Base-by-base conservation (phyloP, 2,888 invertebrate species). In the Trypoxylon attenuatum region DNA sequence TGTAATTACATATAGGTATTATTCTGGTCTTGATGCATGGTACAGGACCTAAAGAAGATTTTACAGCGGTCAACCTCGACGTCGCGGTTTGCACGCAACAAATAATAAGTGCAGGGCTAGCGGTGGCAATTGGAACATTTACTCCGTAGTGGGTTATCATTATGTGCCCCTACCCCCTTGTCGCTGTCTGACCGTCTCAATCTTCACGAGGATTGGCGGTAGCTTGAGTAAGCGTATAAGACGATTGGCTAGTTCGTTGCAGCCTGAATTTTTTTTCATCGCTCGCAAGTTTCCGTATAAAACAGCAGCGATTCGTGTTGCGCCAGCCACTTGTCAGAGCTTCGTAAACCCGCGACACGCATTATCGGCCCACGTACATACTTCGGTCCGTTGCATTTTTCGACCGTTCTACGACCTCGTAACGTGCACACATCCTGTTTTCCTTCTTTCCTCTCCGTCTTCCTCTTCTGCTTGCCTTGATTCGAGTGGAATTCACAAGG, bases 81-180 rank as follows among this genome's bases (percentile, higher is more conserved):
- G 21, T n/a, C 22, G 19, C 13, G 21, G 4, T 10, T 8, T 21
- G 29, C 19, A 22, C n/a, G 60, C 41, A 54, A 70, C 10, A 64
- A 64, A 65, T 57, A 56, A 54, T 42, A 58, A 59, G 52, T 41
- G 45, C 15, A 41, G 43, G 18, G n/a, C 4, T 21, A 29, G 46
- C 33, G 57, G 39, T 27, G 60, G 55, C 69, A 78, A 78, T 78
- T 77, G 73, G 67, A 73, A 57, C 77, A 73, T 50, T 79, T 77
- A 66, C 54, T 54, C 52, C 38, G 56, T 75, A 69, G 75, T 69
- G 71, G 73, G 79, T 79, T 79, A 77, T 78, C 79, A 62, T 66
- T 53, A 49, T 33, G 47, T 58, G 66, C 60, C 69, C 71, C 63
- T 66, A 54, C 68, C 56, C 41, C 43, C 39, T 41, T 25, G 27